Evolutionary conservation across 2,113 vertebrate genomes (phyloP), one percentile per base, ranked within the genome.

Genomic region (Pica pica): DNA sequence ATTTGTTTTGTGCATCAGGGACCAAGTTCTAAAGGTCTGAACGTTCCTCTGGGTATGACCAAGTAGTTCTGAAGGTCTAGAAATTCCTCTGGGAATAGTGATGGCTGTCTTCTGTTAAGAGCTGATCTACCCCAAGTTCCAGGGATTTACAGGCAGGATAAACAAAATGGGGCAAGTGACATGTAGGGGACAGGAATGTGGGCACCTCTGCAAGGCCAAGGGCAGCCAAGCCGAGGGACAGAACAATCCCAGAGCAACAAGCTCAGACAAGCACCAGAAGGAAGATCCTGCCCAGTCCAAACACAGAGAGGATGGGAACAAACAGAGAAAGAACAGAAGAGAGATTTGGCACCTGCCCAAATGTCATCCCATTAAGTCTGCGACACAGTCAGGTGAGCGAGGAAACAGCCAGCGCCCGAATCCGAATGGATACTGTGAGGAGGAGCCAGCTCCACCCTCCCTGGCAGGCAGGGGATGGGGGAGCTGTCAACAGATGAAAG

Each of bases 331-430:
- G 96, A 94, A 94, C 87, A 96, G 78, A 74, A 90, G 93, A 63
- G 87, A 93, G 86, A 87, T 84, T 44, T 97, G 96, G 95, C 96
- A 52, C 88, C 46, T 31, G 93, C 87, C 91, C 95, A 95, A 78
- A 78, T 37, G 76, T 67, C 91, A 97, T 83, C 80, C 82, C 87
- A 87, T 93, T 95, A 83, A 94, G 95, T 65, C 93, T 97, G 96
- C 87, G 35, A 94, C 97, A 97, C 92, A 95, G 90, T 94, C 95
- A 95, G 96, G 91, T 95, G 93, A 95, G 90, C 16, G 2, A 42
- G 84, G 77, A 68, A 89, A 53, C 89, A 93, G 91, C 74, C 83
- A 18, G 89, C 13, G 0, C 59, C 85, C 7, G 12, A 65, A 28
- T 55, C 67, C 0, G 7, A 77, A n/a, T 2, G 73, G 89, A 56